Evolutionary conservation across 2,888 invertebrate genomes (phyloP), one percentile per base, ranked within the genome.

Genomic region (Germaria angustata): DNA sequence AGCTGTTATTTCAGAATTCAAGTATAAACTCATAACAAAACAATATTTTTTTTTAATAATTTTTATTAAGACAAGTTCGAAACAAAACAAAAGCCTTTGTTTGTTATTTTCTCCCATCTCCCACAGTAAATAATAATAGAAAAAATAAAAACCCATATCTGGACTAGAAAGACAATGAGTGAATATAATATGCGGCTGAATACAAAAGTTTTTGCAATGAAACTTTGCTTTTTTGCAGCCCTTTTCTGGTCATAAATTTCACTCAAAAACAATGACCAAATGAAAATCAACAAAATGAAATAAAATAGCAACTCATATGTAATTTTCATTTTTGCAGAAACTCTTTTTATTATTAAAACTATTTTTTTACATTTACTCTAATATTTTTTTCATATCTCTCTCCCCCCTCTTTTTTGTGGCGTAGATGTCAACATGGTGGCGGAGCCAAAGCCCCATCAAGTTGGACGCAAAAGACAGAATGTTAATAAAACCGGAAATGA

Each of bases 401-500:
- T 66, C 41, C 39, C 0, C 61, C 39, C 8, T 13, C 44, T 41
- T 80, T 41, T 80, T 85, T 84, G 32, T 28, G 80, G 92, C 92
- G 77, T 92, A 94, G 94, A 94, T 92, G 94, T 94, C 86, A 94
- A 94, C 90, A 93, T 94, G 93, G 94, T 94, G 63, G 93, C 94
- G 55, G 94, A 94, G 89, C 94, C 94, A 78, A 94, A 94, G 90
- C 93, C 94, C 80, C 93, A 94, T 89, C 93, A 93, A 90, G 93
- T 93, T 81, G 93, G 93, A 85, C 91, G 93, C 84, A 93, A 93
- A 88, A 91, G 93, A 84, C 93, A 93, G 89, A 93, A 93, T 91
- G 91, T 93, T 84, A 92, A 93, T 87, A 93, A 93, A 91, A 93
- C 93, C 81, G 93, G 93, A 89, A 93, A 93, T 89, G 93, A 93